Evolutionary conservation across 1,140 invertebrate genomes (phyloP), one percentile per base, ranked within the genome.

Genomic region (Meloidogyne floridensis): DNA sequence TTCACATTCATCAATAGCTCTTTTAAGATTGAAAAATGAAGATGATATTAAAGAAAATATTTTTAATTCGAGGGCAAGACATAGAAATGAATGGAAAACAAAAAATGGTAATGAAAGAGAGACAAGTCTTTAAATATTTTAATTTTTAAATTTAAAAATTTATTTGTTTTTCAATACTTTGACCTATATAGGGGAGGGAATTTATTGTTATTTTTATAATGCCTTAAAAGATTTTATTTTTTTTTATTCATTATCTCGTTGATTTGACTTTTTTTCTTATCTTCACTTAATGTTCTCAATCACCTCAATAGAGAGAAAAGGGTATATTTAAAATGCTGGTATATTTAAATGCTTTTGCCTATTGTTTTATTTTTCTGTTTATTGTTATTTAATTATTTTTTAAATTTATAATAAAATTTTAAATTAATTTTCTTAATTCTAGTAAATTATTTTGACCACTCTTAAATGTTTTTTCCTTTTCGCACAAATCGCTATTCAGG

Each of bases 1-100:
- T 59, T 59, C 56, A n/a, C 56, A 59, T 59, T 59, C 56, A 15
- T 11, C 11, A 13, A 59, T 15, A 4, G 15, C 56, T 15, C 11
- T 59, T 59, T 59, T 59, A 15, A 59, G 15, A 15, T 59, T 59
- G 15, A 59, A 59, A 59, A 15, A 59, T 59, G 13, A 59, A 10
- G 56, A 59, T 1, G 13, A 59, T 59, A 13, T 3, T 59, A 6
- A n/a, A n/a, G 15, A n/a, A n/a, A 8, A 65, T 65, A n/a, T 65
- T 15, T 59, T 59, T 65, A n/a, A 18, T n/a, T n/a, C 7, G 7
- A 18, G n/a, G 6, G 59, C 59, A 65, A 65, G 59, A 65, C 15
- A 65, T 65, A 65, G 59, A 65, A 65, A 18, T 65, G 59, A 65
- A n/a, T n/a, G n/a, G 15, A 65, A 65, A 65, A n/a, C n/a, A 65